phyloP scores from a whole-genome alignment of 2,797 vertebrate genomes.

The Crocidura indochinensis region DNA sequence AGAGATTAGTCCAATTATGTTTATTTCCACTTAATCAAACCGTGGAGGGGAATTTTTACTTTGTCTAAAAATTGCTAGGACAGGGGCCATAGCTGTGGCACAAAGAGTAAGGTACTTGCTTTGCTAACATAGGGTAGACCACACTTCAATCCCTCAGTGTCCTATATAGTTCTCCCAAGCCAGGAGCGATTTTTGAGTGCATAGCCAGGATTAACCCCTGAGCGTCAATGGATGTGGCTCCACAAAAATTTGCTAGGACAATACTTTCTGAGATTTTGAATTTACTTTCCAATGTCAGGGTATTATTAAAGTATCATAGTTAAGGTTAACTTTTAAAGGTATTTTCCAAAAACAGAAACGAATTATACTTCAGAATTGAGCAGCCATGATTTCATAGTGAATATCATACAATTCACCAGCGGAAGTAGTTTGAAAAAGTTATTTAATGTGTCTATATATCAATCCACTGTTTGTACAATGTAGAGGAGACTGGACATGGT shows the following conservation, averaged over 20 bases:
- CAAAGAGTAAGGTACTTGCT: too few species aligned
- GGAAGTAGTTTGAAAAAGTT: conserved; percentile 27
- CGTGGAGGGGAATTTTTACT: conserved; percentile 30
- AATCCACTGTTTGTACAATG: conserved; percentile 51
- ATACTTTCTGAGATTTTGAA: conserved; percentile 50
- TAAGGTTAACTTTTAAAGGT: conserved; percentile 29
- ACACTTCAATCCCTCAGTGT: too few species aligned
- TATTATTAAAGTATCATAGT: conserved; percentile 55
- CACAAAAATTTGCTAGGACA: neutral
- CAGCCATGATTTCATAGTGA: conserved; percentile 18
- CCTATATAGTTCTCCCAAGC: too few species aligned
- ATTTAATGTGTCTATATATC: conserved; percentile 52
- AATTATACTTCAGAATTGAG: conserved; percentile 29
- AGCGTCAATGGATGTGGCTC: too few species aligned
- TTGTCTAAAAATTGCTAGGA: conserved; percentile 53
- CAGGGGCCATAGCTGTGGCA: too few species aligned
- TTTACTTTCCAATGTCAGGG: conserved; percentile 29
- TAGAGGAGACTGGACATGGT: conserved; percentile 24
- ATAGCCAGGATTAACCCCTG: too few species aligned
- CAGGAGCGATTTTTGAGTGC: too few species aligned
- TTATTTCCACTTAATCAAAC: conserved; percentile 55
- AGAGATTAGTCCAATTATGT: conserved; percentile 25
- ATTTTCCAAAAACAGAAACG: conserved; percentile 38
- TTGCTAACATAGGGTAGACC: too few species aligned
- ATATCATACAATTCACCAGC: conserved; percentile 35